Evolutionary conservation across 2,113 vertebrate species (phyloP).

Genomic region (Protobothrops mucrosquamatus): DNA sequence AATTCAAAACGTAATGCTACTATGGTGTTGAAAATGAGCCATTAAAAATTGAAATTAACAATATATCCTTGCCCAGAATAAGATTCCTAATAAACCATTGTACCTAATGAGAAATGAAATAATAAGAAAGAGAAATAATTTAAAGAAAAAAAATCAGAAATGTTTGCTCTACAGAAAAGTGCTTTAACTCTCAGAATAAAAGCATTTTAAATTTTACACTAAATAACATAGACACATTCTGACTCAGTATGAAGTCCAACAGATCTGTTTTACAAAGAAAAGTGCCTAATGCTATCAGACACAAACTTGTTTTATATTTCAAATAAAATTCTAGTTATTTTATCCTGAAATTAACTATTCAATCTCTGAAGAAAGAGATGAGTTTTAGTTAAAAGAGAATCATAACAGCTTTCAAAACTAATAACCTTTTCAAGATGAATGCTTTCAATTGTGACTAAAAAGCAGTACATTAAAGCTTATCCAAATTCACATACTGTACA

Average conservation of each 20-base stretch:
- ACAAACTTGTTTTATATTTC: background rate
- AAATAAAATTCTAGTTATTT: background rate
- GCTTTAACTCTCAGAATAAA: background rate
- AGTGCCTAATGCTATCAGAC: background rate
- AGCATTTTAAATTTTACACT: background rate
- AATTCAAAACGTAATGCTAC: background rate
- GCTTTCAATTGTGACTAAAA: background rate
- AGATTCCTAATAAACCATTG: background rate
- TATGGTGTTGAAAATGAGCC: background rate
- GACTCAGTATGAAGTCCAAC: background rate
- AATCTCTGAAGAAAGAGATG: background rate
- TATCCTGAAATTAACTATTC: background rate
- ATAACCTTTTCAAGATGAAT: background rate
- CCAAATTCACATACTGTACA: background rate
- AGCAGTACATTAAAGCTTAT: background rate
- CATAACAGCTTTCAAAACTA: background rate
- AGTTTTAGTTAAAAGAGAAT: background rate
- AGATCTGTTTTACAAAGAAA: background rate
- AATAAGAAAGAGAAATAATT: background rate
- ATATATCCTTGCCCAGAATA: background rate
- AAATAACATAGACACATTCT: background rate
- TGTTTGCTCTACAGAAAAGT: background rate
- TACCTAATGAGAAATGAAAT: background rate
- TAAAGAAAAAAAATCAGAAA: background rate
- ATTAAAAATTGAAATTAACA: background rate